Evolutionary conservation across 2,797 vertebrate genomes (phyloP).

Genomic region (Trichosurus vulpecula): DNA sequence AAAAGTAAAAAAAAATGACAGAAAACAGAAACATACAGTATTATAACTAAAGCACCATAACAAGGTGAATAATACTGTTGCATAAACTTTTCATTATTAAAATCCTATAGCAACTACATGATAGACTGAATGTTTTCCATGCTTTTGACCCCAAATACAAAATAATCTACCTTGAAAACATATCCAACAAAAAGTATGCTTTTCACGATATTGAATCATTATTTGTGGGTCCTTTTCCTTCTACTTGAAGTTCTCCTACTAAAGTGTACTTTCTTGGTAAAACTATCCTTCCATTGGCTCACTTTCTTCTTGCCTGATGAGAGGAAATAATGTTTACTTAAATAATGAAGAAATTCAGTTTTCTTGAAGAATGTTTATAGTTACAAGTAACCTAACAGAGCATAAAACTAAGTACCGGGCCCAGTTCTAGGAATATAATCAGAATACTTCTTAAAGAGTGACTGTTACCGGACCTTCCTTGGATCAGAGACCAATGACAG

Average conservation of each 20-base stretch:
- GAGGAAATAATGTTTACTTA: not conserved
- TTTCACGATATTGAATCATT: constrained; percentile 38
- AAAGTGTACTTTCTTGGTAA: constrained; percentile 47
- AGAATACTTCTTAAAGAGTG: constrained; percentile 46
- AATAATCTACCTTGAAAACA: constrained; percentile 39
- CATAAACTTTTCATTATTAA: constrained; percentile 24
- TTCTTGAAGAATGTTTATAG: constrained; percentile 56
- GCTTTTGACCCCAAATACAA: constrained; percentile 36
- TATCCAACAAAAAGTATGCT: constrained; percentile 37
- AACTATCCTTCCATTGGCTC: not conserved
- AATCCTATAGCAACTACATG: constrained; percentile 22
- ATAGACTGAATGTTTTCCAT: not conserved
- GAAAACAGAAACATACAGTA: constrained; percentile 41
- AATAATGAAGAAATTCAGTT: constrained; percentile 61
- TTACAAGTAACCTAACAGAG: constrained; percentile 39
- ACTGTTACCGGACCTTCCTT: constrained; percentile 34
- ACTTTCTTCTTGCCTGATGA: not conserved
- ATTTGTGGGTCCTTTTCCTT: constrained; percentile 47
- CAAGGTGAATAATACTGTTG: constrained; percentile 15
- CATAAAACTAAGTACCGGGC: not conserved
- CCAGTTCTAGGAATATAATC: constrained; percentile 6
- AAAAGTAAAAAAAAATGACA: constrained; percentile 24
- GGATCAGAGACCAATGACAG: constrained; percentile 31
- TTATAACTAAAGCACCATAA: not conserved
- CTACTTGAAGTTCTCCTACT: constrained; percentile 59